Conservation (phyloP, 2,888 invertebrate species). For the Panopea generosa region DNA sequence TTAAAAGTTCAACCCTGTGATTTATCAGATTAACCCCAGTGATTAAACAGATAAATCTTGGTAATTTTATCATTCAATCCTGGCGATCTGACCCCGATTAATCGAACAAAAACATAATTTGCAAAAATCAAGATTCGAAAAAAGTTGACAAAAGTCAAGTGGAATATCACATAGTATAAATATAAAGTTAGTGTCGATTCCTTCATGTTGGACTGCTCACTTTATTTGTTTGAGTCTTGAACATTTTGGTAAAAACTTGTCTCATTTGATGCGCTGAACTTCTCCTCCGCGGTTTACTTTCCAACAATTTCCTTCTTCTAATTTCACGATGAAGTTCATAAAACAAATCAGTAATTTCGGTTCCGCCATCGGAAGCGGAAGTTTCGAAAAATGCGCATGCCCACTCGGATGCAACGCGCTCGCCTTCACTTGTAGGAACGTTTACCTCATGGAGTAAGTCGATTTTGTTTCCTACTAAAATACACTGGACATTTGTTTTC, state of each 20-base stretch:
- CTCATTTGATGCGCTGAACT: conserved; percentile 82
- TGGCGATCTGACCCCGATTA: no score
- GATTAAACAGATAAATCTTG: no score
- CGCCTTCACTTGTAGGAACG: conserved; percentile 78
- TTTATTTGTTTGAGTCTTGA: conserved; percentile 62
- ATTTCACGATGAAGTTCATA: conserved; percentile 83
- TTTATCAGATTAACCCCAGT: no score
- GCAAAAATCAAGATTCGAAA: no score
- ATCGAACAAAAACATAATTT: no score
- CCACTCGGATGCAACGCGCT: conserved; percentile 79
- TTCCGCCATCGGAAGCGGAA: conserved; percentile 83
- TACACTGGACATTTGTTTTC: conserved; percentile 80
- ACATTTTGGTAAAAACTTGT: conserved; percentile 76
- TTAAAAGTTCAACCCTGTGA: no score
- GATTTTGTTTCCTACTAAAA: conserved; percentile 82
- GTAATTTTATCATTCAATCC: no score
- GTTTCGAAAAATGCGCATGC: conserved; percentile 83
- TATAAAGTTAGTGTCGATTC: not conserved
- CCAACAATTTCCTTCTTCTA: conserved; percentile 77
- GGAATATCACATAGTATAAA: no score
- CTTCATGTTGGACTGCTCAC: conserved; percentile 46
- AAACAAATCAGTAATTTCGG: conserved; percentile 82
- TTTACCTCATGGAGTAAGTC: conserved; percentile 80
- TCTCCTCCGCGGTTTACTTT: conserved; percentile 78
- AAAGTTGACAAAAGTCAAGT: no score